These are phyloP conservation scores for Falco novaeseelandiae DNA, from an alignment of 2,797 vertebrate species.

Conservation along the genomic window DNA sequence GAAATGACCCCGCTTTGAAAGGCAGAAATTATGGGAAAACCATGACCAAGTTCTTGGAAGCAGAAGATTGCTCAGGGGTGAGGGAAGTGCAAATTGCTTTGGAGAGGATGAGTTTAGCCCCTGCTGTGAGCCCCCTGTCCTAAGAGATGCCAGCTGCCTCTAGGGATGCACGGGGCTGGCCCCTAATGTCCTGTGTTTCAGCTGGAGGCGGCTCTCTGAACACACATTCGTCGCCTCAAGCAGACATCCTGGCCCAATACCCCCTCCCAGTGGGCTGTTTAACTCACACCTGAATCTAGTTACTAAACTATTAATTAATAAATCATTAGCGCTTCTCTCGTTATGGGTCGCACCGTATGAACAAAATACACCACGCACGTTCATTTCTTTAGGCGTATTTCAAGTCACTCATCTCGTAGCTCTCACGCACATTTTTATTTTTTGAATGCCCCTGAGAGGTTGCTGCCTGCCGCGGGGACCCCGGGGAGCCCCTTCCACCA, in stretches of 20 bases:
- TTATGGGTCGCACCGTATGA: neutral
- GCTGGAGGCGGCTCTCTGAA: neutral
- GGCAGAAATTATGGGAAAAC: neutral
- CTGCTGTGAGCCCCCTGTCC: neutral
- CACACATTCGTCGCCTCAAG: neutral
- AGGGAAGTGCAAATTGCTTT: neutral
- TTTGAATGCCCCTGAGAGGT: neutral
- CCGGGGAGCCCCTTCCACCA: no score
- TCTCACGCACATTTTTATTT: neutral
- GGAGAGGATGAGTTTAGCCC: neutral
- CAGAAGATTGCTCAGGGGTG: neutral
- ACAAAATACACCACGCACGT: neutral
- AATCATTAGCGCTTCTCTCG: neutral
- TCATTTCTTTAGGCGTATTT: neutral
- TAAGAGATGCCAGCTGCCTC: neutral
- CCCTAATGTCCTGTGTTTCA: neutral
- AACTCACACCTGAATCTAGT: neutral
- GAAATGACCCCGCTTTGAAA: neutral
- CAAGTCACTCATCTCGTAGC: neutral
- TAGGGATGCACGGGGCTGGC: rapidly evolving
- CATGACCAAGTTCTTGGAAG: rapidly evolving
- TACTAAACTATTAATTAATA: neutral
- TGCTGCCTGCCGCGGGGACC: no score
- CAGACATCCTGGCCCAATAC: neutral
- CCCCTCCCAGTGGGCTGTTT: neutral